Percentiles rank a stretch among this genome's conserved stretches.
These are phyloP conservation scores for Sebastes nivosus DNA, from an alignment of 2,797 vertebrate genomes.

Conservation along the genomic window DNA sequence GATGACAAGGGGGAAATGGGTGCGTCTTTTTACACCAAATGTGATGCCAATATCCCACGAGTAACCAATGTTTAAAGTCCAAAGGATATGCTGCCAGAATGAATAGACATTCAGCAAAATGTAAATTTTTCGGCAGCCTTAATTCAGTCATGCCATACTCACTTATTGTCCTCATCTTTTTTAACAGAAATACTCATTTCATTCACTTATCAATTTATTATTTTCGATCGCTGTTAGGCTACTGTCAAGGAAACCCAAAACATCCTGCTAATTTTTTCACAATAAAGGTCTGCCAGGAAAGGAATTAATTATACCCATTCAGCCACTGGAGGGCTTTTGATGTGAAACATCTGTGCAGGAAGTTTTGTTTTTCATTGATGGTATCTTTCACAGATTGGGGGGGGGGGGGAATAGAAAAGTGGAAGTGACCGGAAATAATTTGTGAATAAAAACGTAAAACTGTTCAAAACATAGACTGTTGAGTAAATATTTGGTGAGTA, in stretches of 20 bases:
- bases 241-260: neutral
- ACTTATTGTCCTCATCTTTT: neutral
- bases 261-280: neutral
- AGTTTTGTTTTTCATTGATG: neutral
- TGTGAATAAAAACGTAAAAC: neutral
- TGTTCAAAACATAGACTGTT: neutral
- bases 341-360: constrained; percentile 4
- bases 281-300: neutral
- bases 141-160: neutral
- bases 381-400: neutral
- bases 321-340: neutral
- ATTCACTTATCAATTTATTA: neutral
- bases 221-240: neutral
- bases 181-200: neutral
- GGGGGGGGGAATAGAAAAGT: neutral
- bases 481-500: neutral
- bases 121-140: too few species aligned
- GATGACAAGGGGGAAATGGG: neutral
- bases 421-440: neutral
- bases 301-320: neutral
- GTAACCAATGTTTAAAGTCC: neutral
- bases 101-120: neutral
- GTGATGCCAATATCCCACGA: neutral
- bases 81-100: neutral
- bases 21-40: neutral